Evolutionary conservation across 2,113 vertebrate species (phyloP), one percentile per base, ranked within the genome.

Genomic region (Phalacrocorax aristotelis): DNA sequence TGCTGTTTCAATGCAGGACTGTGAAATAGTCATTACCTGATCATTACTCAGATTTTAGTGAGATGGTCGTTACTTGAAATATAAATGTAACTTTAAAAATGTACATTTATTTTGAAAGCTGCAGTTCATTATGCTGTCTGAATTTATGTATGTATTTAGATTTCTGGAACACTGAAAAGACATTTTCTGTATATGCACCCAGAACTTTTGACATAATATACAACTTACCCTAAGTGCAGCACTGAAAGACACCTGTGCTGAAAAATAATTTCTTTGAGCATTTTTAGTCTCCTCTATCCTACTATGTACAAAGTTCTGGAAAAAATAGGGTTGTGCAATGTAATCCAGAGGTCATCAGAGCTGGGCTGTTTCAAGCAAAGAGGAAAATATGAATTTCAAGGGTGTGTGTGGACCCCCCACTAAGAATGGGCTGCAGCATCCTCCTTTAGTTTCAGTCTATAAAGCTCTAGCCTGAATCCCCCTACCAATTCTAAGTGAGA

Each of bases 351-450:
- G 25, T 71, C 44, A 25, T 64, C 34, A 61, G 40, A 62, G 5
- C 29, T 0, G 4, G 25, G 2, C 10, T 74, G n/a, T 74, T 91
- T 90, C 61, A 91, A 79, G 22, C 12, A 34, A 72, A 36, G 21
- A 64, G 8, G 40, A 52, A 78, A 72, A 10, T 22, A 36, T 5
- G 32, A 52, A 71, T 82, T 91, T 42, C 42, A 87, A 82, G 91
- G 38, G 1, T 2, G 0, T 38, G 1, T 3, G 0, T 42, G 18
- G 22, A 61, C 11, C 4, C 15, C 34, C 34, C 9, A 6, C 23
- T 48, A 65, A 54, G 62, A 38, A n/a, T 13, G 15, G 46, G 12
- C 38, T 91, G 30, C 49, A 66, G 29, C 49, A 27, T 71, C 25
- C 14, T 55, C 26, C 14, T 82, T 83, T 78, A 27, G 26, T 36